Percentiles rank a stretch among this genome's conserved stretches.
These are phyloP conservation scores for Sphaeramia orbicularis DNA, from an alignment of 2,797 vertebrate genomes.

Conservation along the genomic window DNA sequence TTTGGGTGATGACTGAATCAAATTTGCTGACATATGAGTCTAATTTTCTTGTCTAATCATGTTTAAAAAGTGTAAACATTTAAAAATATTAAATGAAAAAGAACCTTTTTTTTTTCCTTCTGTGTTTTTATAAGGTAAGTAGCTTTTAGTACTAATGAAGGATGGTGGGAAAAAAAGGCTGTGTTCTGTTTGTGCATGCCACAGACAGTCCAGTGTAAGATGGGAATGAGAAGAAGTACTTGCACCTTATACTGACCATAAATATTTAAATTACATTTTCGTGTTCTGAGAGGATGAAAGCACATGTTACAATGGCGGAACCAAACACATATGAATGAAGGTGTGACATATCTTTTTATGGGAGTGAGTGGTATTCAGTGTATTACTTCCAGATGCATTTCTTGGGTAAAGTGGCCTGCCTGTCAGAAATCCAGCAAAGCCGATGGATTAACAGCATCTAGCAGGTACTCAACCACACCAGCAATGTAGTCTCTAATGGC, in stretches of 20 bases:
- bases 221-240: background rate
- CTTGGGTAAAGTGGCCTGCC: slow-evolving; percentile 10
- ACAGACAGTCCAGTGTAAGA: slow-evolving; percentile 29
- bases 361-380: background rate
- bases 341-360: background rate
- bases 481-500: background rate
- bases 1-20: too few relatives aligned
- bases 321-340: slow-evolving; percentile 13
- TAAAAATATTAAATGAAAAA: too few relatives aligned
- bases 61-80: too few relatives aligned
- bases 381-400: background rate
- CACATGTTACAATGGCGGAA: background rate
- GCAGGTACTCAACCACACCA: slow-evolving; percentile 14
- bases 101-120: too few relatives aligned
- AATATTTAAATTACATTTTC: slow-evolving; percentile 13
- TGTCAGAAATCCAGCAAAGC: slow-evolving; percentile 13
- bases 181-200: background rate
- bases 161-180: too few relatives aligned
- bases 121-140: too few relatives aligned
- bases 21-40: too few relatives aligned
- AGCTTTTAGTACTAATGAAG: too few relatives aligned
- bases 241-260: background rate
- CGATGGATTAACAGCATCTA: slow-evolving; percentile 21
- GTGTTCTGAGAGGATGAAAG: slow-evolving; percentile 9
- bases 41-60: too few relatives aligned